Conservation (phyloP, 2,888 invertebrate genomes). For the Oegoconia quadripuncta region DNA sequence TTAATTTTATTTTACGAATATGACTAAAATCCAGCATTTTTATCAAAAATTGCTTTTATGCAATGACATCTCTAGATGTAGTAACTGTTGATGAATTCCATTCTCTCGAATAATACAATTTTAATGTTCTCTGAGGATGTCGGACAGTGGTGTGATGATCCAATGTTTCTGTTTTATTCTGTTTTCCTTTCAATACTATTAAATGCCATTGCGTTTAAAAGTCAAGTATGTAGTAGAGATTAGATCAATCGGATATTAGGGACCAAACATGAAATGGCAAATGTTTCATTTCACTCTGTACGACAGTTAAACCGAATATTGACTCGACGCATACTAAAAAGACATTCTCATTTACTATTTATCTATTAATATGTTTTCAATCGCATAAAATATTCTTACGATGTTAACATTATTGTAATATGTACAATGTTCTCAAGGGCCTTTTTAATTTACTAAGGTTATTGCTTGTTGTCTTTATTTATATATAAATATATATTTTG, state of each 20-base stretch:
- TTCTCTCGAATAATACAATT: too few relatives aligned
- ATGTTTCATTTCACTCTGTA: slow-evolving; percentile 17
- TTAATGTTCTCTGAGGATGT: too few relatives aligned
- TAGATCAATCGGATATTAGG: slow-evolving; percentile 42
- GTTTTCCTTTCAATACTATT: too few relatives aligned
- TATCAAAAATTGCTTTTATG: too few relatives aligned
- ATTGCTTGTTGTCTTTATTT: slow-evolving; percentile 74
- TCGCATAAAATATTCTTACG: slow-evolving; percentile 37
- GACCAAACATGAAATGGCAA: slow-evolving; percentile 42
- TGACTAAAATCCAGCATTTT: too few relatives aligned
- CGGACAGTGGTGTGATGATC: too few relatives aligned
- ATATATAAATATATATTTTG: slow-evolving; percentile 70
- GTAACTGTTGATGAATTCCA: too few relatives aligned
- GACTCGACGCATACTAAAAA: slow-evolving; percentile 51
- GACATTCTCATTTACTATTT: slow-evolving; percentile 58
- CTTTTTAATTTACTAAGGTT: slow-evolving; percentile 71
- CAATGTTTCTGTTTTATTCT: too few relatives aligned
- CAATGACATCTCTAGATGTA: too few relatives aligned
- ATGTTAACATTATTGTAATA: slow-evolving; percentile 49
- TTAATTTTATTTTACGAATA: too few relatives aligned
- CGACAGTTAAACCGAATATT: slow-evolving; percentile 22
- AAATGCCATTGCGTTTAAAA: too few relatives aligned
- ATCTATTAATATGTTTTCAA: slow-evolving; percentile 30
- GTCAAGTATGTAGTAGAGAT: background rate
- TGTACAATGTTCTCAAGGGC: slow-evolving; percentile 65